Evolutionary conservation across 2,888 invertebrate genomes (phyloP), one percentile per base, ranked within the genome.

Genomic region (Pyrocoelia pectoralis): DNA sequence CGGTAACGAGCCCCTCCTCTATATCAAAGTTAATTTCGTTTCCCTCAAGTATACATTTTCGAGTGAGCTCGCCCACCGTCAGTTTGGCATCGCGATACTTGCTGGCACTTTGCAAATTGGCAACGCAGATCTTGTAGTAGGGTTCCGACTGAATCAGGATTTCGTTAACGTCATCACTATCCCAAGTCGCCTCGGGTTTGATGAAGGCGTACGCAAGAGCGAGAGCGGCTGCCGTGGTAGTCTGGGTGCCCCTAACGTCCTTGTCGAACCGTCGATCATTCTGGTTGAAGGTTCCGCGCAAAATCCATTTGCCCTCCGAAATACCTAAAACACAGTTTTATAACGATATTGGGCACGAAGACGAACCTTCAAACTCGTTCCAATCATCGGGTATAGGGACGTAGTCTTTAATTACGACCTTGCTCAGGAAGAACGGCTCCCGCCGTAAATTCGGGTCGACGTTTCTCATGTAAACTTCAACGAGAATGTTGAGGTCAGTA

Each of bases 221-320:
- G 2, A 81, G 74, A 0, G 82, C 73, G 5, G 83, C 79, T 55
- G 80, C 82, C 1, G 83, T 81, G 0, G 83, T 77, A 5, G 83
- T 81, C 68, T 85, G 85, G 13, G 69, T 67, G 13, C 83, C 83
- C 46, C 79, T 74, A 1, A 76, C 79, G 17, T 79, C 76, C 0
- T 79, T 75, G 0, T 76, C 72, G 58, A 83, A 81, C 29, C 74
- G 71, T 12, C 71, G 67, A 60, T 78, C 75, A 18, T 71, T 73
- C 66, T 81, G 80, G 4, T 73, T 76, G 48, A 78, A 77, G 2
- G 70, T 76, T 1, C 81, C 82, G 49, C 80, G 70, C 1, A 83
- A 65, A n/a, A 82, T 80, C 82, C 82, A 83, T 65, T 70, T 73
- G 6, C 69, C 67, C 5, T 10, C 1, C 2, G 66, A 58, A 17